Base-by-base conservation (phyloP, 2,113 vertebrate genomes). In the Todiramphus chloris region DNA sequence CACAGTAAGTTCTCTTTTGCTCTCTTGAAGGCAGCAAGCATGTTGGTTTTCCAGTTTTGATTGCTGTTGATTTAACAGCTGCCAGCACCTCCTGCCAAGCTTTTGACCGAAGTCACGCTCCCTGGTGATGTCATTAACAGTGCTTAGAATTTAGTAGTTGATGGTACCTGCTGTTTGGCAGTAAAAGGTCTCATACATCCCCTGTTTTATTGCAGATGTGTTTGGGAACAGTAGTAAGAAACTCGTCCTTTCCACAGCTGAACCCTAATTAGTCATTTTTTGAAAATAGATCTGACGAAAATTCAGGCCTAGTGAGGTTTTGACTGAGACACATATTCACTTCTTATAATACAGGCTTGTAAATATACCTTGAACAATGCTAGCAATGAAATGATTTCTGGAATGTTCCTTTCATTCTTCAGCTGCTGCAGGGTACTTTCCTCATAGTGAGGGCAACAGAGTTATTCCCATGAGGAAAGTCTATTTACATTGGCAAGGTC, bases 1-100 rank as follows among this genome's bases (percentile, higher is more conserved):
- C 89, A 98, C 96, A 98, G 90, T 98, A 97, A 98, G 96, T 93
- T 97, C 98, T 97, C 96, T 98, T 97, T 98, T 97, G 95, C 97
- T 97, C 96, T 84, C 96, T 86, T 97, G 96, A 97, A 94, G 96
- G 95, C 95, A 86, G 95, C 82, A 94, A 96, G 95, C 84, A 86
- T 97, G 96, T 96, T 98, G 93, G 96, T 96, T 97, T 97, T 98
- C 94, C 93, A 95, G 73, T 93, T 98, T 90, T 98, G 96, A 98
- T 97, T 96, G 88, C 93, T 98, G 96, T 98, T 98, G 97, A 97
- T 97, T 98, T 97, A 98, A 78, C 77, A 88, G 91, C 96, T 97
- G 95, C 97, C 97, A 97, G 88, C 75, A 89, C 73, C 97, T 97
- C 97, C 97, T 97, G 97, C 97, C 96, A 98, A 96, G 95, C 70